Conservation (phyloP, 2,888 invertebrate genomes). For the Eristalis arbustorum region DNA sequence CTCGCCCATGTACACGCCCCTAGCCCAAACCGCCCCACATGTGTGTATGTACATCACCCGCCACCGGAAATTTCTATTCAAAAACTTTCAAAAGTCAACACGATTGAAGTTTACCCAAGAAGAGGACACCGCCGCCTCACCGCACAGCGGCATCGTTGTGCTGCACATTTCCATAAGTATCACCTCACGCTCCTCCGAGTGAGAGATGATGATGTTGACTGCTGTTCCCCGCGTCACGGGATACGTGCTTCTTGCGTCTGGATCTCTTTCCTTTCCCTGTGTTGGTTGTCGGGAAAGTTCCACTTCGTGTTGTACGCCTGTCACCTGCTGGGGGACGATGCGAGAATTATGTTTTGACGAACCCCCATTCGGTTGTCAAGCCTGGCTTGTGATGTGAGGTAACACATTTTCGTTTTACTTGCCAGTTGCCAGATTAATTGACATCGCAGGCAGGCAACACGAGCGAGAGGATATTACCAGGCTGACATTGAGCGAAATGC, state of each 20-base stretch:
- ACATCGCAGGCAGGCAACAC: neutral
- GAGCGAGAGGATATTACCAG: neutral
- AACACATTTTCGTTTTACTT: slow-evolving; percentile 14
- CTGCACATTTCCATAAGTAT: slow-evolving; percentile 34
- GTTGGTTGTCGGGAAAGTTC: neutral
- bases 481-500: slow-evolving; percentile 10
- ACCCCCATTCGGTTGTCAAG: slow-evolving; percentile 9
- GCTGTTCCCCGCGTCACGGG: neutral
- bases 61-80: neutral
- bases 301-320: slow-evolving; percentile 33
- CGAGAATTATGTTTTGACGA: slow-evolving; percentile 32
- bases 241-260: neutral
- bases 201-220: neutral
- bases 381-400: slow-evolving; percentile 11
- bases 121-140: neutral
- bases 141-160: neutral
- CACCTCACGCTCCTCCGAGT: slow-evolving; percentile 8
- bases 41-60: no score
- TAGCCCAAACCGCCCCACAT: neutral
- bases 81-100: slow-evolving; percentile 14
- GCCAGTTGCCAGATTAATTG: slow-evolving; percentile 15
- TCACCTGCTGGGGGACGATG: slow-evolving; percentile 30
- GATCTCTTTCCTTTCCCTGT: neutral
- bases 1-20: no score
- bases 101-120: slow-evolving; percentile 29